Conservation (phyloP, 1,140 invertebrate species). For the Batillaria attramentaria region DNA sequence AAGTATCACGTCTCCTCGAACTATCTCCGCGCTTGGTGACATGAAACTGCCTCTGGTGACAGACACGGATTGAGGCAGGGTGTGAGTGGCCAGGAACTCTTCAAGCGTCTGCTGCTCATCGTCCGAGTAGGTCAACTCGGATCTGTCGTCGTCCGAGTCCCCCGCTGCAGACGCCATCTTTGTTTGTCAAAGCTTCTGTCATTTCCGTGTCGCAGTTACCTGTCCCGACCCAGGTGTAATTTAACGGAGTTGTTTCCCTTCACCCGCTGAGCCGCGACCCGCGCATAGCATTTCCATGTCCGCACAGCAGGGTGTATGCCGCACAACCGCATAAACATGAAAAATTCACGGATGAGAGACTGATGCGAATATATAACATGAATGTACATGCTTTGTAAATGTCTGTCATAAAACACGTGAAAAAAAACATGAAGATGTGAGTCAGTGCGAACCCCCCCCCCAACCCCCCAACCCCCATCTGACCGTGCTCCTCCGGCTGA, state of each 20-base stretch:
- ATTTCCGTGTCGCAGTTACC: background rate
- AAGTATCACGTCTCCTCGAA: slow-evolving; percentile 41
- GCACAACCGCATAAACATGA: background rate
- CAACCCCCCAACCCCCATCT: too few relatives aligned
- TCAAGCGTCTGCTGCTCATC: slow-evolving; percentile 1
- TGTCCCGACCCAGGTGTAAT: background rate
- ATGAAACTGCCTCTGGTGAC: slow-evolving; percentile 36
- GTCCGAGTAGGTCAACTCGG: slow-evolving; percentile 11
- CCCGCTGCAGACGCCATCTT: slow-evolving; percentile 23
- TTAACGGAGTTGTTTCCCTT: slow-evolving; percentile 21
- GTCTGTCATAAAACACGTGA: too few relatives aligned
- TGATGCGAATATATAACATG: background rate
- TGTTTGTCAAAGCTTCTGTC: background rate
- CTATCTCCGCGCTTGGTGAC: slow-evolving; percentile 26
- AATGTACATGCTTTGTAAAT: background rate
- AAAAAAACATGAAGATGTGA: too few relatives aligned
- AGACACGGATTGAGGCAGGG: slow-evolving; percentile 37
- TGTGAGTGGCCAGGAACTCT: slow-evolving; percentile 27
- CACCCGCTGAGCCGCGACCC: background rate
- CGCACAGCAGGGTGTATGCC: too few relatives aligned
- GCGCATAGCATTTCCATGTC: background rate
- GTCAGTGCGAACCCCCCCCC: too few relatives aligned
- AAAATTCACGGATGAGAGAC: too few relatives aligned
- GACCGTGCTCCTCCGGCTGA: too few relatives aligned
- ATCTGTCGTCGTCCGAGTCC: background rate